phyloP scores from a whole-genome alignment of 2,797 vertebrate genomes.

The Acrossocheilus wenchowensis region DNA sequence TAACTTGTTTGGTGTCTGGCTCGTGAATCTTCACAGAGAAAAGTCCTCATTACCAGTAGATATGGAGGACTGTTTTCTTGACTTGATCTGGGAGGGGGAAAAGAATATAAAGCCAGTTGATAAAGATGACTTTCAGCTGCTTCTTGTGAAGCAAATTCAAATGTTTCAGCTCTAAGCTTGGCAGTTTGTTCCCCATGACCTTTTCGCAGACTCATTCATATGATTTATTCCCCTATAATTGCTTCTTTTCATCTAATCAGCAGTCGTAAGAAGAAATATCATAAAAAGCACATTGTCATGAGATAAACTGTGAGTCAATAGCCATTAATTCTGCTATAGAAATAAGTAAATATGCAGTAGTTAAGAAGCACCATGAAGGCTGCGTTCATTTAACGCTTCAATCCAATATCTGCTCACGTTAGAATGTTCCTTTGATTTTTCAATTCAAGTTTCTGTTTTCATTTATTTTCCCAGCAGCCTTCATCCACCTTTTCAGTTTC shows the following conservation, averaged over 20 bases:
- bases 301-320: slow-evolving; percentile 14
- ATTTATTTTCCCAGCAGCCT: slow-evolving; percentile 35
- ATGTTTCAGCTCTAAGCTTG: slow-evolving; percentile 5
- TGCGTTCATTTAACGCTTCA: slow-evolving; percentile 1
- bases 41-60: background rate
- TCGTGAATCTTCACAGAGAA: background rate
- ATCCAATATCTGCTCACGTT: slow-evolving; percentile 27
- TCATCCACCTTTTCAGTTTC: slow-evolving; percentile 40
- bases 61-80: slow-evolving; percentile 8
- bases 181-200: slow-evolving; percentile 4
- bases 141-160: slow-evolving; percentile 24
- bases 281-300: slow-evolving; percentile 19
- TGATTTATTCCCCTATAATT: slow-evolving; percentile 30
- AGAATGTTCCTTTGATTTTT: slow-evolving; percentile 43
- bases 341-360: slow-evolving; percentile 41
- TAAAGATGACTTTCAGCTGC: slow-evolving; percentile 10
- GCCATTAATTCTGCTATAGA: slow-evolving; percentile 16
- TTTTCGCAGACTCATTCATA: slow-evolving; percentile 9
- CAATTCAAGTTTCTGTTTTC: slow-evolving; percentile 35
- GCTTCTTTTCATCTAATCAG: slow-evolving; percentile 43
- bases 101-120: slow-evolving; percentile 15
- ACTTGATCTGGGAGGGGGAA: background rate
- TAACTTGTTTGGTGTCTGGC: slow-evolving; percentile 5
- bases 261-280: slow-evolving; percentile 17
- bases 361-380: slow-evolving; percentile 37